Percentiles rank a stretch among this genome's conserved stretches.
Conservation (phyloP, 2,797 vertebrate genomes). For the Myotis daubentonii region DNA sequence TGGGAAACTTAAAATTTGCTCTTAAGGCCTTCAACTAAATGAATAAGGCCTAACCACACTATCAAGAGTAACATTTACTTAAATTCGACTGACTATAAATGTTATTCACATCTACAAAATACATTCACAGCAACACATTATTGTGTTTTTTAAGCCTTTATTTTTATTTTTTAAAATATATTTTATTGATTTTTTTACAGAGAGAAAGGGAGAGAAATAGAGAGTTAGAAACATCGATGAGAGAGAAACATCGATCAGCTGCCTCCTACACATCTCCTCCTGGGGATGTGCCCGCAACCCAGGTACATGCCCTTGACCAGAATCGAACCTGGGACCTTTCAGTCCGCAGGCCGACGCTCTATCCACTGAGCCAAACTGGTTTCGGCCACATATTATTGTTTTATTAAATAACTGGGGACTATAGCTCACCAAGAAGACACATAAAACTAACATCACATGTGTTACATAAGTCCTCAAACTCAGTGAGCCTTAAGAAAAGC, state of each 20-base stretch:
- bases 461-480: neutral
- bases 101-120: neutral
- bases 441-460: neutral
- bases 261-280: no score
- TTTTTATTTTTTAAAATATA: no score
- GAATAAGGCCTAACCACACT: neutral
- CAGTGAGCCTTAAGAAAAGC: neutral
- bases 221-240: no score
- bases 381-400: neutral
- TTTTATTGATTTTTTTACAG: no score
- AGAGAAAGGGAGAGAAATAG: no score
- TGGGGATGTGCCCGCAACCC: no score
- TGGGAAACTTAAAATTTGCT: slow-evolving; percentile 1
- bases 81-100: neutral
- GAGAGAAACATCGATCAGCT: no score
- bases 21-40: slow-evolving; percentile 32
- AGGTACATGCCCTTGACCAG: no score
- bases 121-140: neutral
- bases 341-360: no score
- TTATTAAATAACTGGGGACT: neutral
- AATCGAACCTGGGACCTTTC: no score
- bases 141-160: no score
- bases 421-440: neutral
- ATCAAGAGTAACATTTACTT: neutral
- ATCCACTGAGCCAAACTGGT: no score